Base-by-base conservation (phyloP, 2,797 vertebrate species). In the Potorous gilbertii region DNA sequence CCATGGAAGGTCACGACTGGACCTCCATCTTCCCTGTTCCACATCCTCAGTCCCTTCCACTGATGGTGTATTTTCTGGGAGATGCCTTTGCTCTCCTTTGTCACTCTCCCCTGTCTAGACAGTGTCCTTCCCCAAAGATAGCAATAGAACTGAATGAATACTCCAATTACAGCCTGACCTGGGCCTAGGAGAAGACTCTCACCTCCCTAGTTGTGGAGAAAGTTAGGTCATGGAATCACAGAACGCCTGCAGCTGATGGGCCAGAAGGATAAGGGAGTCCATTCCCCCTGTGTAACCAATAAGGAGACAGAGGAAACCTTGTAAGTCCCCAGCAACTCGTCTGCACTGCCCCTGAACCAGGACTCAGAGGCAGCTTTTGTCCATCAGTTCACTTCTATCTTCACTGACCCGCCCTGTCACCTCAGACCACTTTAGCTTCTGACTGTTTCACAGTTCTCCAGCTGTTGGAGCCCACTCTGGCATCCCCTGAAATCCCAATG, bases 401-500 rank as follows among this genome's bases (percentile, higher is more conserved):
- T 34, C 31, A 66, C 1, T 13, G 59, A 66, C 0, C 59, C 3
- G 4, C 12, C 31, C 12, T 3, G 3, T 62, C 1, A 0, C 31
- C 31, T 62, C 34, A 62, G 3, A 62, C 1, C 4, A 4, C 2
- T 4, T 57, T 28, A 14, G 31, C 29, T 62, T 34, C 31, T 24
- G 31, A 31, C 31, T 34, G 31, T 34, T 62, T 34, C 59, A 57
- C 34, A 13, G 28, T 62, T 34, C 31, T 62, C 12, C 31, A 14
- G 59, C 11, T 3, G 31, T 31, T 14, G 2, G 3, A 13, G 59
- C 12, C 29, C 13, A 1, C 31, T 62, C 59, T 62, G 59, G 11
- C 12, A 34, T 31, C 31, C 0, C 1, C 59, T 3, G 11, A 34
- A 31, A 62, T 62, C 59, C 59, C 59, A 14, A 5, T 56, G 24